Conservation (phyloP, 2,797 vertebrate species). For the Setipinna tenuifilis region DNA sequence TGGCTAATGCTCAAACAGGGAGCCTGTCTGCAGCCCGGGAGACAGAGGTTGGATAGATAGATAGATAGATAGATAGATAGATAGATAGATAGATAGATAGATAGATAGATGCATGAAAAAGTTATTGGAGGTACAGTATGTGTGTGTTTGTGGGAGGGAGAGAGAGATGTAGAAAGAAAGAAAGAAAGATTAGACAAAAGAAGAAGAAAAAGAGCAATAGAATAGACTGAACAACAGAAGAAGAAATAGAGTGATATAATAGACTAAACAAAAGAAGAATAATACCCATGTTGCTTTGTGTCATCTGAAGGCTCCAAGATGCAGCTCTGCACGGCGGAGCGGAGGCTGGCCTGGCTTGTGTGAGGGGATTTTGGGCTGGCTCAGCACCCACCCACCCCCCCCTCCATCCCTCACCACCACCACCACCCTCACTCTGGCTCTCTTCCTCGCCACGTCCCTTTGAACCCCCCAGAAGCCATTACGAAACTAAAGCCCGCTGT, state of each 20-base stretch:
- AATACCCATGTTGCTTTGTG: too few relatives aligned
- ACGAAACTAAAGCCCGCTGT: neutral
- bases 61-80: neutral
- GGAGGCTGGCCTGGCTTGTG: constrained; percentile 5
- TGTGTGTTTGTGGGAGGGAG: too few relatives aligned
- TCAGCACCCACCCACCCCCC: neutral
- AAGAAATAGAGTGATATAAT: neutral
- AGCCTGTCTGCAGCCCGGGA: neutral
- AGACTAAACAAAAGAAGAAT: neutral
- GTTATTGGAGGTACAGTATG: neutral
- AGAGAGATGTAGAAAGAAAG: neutral
- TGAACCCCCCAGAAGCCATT: constrained; percentile 14
- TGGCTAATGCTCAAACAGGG: neutral
- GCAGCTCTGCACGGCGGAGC: neutral
- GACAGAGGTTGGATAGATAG: neutral
- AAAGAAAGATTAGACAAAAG: neutral
- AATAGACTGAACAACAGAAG: neutral
- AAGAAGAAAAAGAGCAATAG: neutral
- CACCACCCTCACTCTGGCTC: neutral
- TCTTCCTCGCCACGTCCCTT: neutral
- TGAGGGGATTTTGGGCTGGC: neutral
- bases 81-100: neutral
- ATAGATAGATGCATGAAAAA: neutral
- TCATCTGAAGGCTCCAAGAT: neutral
- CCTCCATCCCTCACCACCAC: neutral